Evolutionary conservation across 2,888 invertebrate species (phyloP).

Genomic region (Hoplodrina ambigua): DNA sequence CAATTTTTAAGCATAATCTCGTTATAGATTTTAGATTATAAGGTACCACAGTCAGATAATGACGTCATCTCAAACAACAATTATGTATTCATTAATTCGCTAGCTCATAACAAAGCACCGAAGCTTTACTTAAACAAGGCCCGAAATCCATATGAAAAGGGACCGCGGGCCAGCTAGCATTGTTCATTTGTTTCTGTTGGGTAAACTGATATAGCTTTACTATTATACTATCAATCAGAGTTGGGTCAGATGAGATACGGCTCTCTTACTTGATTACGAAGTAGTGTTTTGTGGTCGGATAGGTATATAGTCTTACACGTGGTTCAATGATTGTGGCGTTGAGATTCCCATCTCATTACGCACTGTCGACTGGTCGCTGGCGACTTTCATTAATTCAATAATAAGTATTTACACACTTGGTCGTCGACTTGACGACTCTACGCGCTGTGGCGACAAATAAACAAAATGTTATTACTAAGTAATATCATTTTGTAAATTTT

Average conservation of each 20-base stretch:
- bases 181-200: slow-evolving; percentile 38
- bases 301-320: no score
- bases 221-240: slow-evolving; percentile 25
- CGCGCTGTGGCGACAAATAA: no score
- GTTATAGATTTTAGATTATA: no score
- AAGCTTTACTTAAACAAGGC: slow-evolving; percentile 20
- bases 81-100: slow-evolving; percentile 2
- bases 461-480: no score
- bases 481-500: no score
- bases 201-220: slow-evolving; percentile 8
- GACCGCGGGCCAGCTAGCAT: slow-evolving; percentile 18
- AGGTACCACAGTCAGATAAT: neutral
- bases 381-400: no score
- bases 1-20: no score
- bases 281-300: neutral
- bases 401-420: no score
- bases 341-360: neutral
- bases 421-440: no score
- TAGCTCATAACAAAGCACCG: slow-evolving; percentile 13
- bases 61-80: neutral
- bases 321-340: neutral
- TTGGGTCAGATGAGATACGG: slow-evolving; percentile 22
- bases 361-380: no score
- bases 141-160: slow-evolving; percentile 30
- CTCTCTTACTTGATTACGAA: slow-evolving; percentile 18